These are phyloP conservation scores for Epistrophe grossulariae DNA, from an alignment of 2,888 invertebrate species.

Conservation along the genomic window DNA sequence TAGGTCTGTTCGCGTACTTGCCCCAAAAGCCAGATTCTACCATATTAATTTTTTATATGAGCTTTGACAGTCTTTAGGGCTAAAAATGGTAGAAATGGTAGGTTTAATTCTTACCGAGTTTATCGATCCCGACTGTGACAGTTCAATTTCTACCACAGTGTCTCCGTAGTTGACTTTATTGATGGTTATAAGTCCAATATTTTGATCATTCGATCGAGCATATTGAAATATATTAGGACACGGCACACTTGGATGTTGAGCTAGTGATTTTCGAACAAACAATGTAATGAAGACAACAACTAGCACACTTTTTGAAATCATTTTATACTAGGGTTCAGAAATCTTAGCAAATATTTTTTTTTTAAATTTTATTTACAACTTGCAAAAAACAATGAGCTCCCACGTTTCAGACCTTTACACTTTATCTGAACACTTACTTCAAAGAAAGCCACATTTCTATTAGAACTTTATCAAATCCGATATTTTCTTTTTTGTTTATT, in stretches of 20 bases:
- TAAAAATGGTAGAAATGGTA: no score
- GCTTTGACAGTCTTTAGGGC: no score
- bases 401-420: neutral
- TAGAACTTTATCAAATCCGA: neutral
- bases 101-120: slow-evolving; percentile 43
- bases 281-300: slow-evolving; percentile 24
- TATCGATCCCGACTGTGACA: slow-evolving; percentile 46
- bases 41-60: no score
- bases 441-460: neutral
- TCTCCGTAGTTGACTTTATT: slow-evolving; percentile 40
- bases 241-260: slow-evolving; percentile 48
- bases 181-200: slow-evolving; percentile 47
- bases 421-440: neutral
- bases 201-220: neutral
- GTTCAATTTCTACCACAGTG: slow-evolving; percentile 39
- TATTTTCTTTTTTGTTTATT: neutral
- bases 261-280: neutral
- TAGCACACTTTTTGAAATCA: slow-evolving; percentile 19
- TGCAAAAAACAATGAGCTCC: neutral
- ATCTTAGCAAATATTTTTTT: neutral
- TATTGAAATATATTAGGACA: slow-evolving; percentile 59
- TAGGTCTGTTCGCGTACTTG: no score
- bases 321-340: neutral
- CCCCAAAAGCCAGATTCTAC: no score
- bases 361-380: neutral